Conservation (phyloP, 2,888 invertebrate species). For the Parapristionchus giblindavisi region DNA sequence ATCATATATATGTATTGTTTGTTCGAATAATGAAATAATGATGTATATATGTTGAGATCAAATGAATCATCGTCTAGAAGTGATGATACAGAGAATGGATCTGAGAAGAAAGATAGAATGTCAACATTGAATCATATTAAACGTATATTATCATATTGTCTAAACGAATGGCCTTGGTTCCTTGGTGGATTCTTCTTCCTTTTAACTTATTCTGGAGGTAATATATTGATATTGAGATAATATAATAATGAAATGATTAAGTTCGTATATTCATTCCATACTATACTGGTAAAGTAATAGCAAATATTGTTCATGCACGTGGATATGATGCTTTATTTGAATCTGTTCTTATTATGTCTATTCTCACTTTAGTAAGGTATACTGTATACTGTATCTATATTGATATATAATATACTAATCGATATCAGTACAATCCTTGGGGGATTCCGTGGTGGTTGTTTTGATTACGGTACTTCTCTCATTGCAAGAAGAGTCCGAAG, state of each 20-base stretch:
- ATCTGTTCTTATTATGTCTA: slow-evolving; percentile 58
- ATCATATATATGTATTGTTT: background rate
- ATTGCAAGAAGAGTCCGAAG: slow-evolving; percentile 68
- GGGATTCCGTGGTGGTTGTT: slow-evolving; percentile 69
- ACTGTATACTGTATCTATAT: background rate
- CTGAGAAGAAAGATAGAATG: background rate
- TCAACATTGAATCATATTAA: slow-evolving; percentile 50
- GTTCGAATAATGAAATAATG: background rate
- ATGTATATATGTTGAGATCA: background rate
- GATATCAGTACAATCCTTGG: slow-evolving; percentile 66
- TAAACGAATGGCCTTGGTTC: slow-evolving; percentile 62
- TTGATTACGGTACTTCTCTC: slow-evolving; percentile 68
- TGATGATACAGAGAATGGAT: background rate
- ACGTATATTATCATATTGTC: slow-evolving; percentile 60
- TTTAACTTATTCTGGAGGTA: slow-evolving; percentile 62
- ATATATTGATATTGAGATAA: background rate
- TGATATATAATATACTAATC: slow-evolving; percentile 34
- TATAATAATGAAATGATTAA: slow-evolving; percentile 43
- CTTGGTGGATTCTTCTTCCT: slow-evolving; percentile 62
- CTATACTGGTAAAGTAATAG: slow-evolving; percentile 66
- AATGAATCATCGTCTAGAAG: background rate
- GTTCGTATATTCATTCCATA: slow-evolving; percentile 68
- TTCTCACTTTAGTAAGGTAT: slow-evolving; percentile 51
- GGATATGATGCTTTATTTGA: slow-evolving; percentile 49
- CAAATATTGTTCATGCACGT: slow-evolving; percentile 57